Evolutionary conservation across 2,797 vertebrate genomes (phyloP), one percentile per base, ranked within the genome.

Genomic region (Holocentrus rufus): DNA sequence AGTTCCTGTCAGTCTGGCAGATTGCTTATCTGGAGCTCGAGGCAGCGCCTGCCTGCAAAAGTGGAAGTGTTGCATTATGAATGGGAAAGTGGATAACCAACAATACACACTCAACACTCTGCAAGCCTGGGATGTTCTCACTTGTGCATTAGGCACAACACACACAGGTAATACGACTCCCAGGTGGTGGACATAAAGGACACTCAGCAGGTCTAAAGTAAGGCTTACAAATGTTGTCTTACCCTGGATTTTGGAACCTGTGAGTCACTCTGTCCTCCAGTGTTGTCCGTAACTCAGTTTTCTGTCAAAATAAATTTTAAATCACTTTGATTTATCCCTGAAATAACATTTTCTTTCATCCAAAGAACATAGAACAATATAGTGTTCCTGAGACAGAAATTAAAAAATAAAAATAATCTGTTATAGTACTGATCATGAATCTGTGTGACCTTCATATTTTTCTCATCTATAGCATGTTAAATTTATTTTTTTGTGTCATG

Each of bases 191-290:
- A 69, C 74, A 75, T 54, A 31, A 61, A 72, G 76, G 7, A 72
- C 22, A 23, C 8, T 34, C 17, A 46, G n/a, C 2, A 13, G 25
- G n/a, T 27, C 20, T 18, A 30, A 7, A 9, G 1, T 47, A 22
- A 15, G 30, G 49, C 7, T 39, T 8, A 10, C 9, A 53, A 47
- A 46, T 30, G 18, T 2, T 0, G 23, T 44, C 87, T 92, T 90
- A 95, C 93, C 91, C 87, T 47, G 85, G 82, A 62, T 88, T 90
- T 87, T 94, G 92, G 80, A 94, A 94, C 73, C 69, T 81, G 25
- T 92, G 92, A 74, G 89, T 85, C 67, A 80, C 56, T 88, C 76
- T 81, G 50, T 91, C 91, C 77, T 93, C 86, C 80, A 91, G 71
- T 15, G 73, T 71, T 57, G 81, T 63, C 42, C 79, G 68, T 20